Evolutionary conservation across 1,140 invertebrate species (phyloP).

Genomic region (Lordiphosa collinella): DNA sequence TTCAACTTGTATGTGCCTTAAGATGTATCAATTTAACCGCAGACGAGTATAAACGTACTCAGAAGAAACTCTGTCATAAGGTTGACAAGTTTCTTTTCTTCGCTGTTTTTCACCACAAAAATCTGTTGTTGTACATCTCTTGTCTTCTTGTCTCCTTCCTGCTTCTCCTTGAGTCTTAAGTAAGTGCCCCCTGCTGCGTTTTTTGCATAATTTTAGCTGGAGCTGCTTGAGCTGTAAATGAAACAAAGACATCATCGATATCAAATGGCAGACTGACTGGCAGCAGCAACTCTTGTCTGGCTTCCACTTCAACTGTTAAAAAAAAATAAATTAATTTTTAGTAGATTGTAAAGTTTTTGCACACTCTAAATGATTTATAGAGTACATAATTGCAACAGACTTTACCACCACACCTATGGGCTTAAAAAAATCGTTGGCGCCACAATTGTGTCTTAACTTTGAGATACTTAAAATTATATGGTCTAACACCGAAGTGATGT

Average conservation of each 20-base stretch:
- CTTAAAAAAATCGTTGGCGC: background rate
- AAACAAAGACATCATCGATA: slow-evolving; percentile 75
- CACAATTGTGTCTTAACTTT: background rate
- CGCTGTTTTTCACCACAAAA: slow-evolving; percentile 35
- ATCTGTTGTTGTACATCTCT: slow-evolving; percentile 30
- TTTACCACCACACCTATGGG: background rate
- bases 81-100: slow-evolving; percentile 39
- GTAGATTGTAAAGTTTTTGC: background rate
- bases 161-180: slow-evolving; percentile 2
- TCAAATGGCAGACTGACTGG: slow-evolving; percentile 52
- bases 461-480: no score
- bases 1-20: background rate
- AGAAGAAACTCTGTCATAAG: no score
- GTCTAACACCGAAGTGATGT: no score
- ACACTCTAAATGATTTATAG: background rate
- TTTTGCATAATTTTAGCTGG: slow-evolving; percentile 45
- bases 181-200: slow-evolving; percentile 32
- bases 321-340: background rate
- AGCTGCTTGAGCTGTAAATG: slow-evolving; percentile 44
- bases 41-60: background rate
- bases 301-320: slow-evolving; percentile 31
- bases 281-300: slow-evolving; percentile 38
- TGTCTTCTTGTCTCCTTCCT: slow-evolving; percentile 12
- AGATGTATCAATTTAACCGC: slow-evolving; percentile 10
- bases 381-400: no score